These are phyloP conservation scores for Pachypeltis micranthus DNA, from an alignment of 1,140 invertebrate genomes.

Conservation along the genomic window DNA sequence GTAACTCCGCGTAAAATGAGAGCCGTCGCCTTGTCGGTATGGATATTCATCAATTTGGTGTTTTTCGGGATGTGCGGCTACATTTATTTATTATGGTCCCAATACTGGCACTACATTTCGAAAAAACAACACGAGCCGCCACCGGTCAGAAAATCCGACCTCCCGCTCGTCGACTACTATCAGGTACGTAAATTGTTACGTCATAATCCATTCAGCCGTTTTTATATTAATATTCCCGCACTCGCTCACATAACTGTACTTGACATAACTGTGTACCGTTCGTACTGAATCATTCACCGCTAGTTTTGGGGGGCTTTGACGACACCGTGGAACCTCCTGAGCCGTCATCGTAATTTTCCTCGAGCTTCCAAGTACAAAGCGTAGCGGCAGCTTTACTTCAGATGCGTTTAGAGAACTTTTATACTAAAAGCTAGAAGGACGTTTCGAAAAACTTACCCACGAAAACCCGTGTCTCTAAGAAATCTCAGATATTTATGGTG, in stretches of 20 bases:
- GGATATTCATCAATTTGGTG: conserved; percentile 55
- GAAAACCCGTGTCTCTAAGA: too few relatives aligned
- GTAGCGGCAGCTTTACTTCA: too few relatives aligned
- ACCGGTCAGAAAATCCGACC: conserved; percentile 21
- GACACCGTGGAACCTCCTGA: background rate
- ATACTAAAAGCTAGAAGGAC: too few relatives aligned
- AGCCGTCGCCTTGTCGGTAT: conserved; percentile 49
- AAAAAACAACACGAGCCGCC: conserved; percentile 17
- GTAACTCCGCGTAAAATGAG: conserved; percentile 44
- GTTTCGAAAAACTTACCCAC: too few relatives aligned
- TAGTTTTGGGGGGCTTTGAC: too few relatives aligned
- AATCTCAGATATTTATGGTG: too few relatives aligned
- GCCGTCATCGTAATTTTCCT: background rate
- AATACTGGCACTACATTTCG: conserved; percentile 44
- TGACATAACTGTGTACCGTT: too few relatives aligned
- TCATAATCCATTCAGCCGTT: background rate
- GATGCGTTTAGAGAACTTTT: too few relatives aligned
- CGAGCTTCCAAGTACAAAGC: too few relatives aligned
- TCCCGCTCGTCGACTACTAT: conserved; percentile 28
- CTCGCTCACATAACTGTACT: background rate
- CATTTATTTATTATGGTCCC: conserved; percentile 54
- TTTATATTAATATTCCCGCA: background rate
- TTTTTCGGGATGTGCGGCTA: conserved; percentile 58
- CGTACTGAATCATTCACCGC: too few relatives aligned
- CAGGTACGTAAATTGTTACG: conserved; percentile 21